Percentiles rank a stretch among this genome's conserved stretches.
Conservation (phyloP, 2,888 invertebrate species). For the Quadroppia sp. region DNA sequence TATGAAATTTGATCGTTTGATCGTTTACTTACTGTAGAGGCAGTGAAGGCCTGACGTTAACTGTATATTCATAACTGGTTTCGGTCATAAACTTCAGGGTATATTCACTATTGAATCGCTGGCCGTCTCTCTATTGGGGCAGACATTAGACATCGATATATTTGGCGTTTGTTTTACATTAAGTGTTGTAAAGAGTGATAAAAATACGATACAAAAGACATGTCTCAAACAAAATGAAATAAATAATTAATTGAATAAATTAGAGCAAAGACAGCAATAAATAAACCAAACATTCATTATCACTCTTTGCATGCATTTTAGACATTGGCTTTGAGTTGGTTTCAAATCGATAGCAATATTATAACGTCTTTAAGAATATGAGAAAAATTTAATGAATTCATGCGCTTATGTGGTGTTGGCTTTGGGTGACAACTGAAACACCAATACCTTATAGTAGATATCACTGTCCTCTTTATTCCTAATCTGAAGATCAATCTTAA, state of each 20-base stretch:
- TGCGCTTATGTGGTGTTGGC: neutral
- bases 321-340: neutral
- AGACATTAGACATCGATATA: neutral
- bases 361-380: neutral
- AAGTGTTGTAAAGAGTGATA: too few species aligned
- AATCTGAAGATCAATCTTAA: conserved; percentile 34
- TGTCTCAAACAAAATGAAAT: too few species aligned
- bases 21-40: conserved; percentile 57
- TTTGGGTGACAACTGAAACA: neutral
- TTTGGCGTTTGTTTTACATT: too few species aligned
- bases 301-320: neutral
- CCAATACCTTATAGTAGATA: conserved; percentile 39
- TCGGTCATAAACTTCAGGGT: conserved; percentile 60
- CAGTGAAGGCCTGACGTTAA: conserved; percentile 59
- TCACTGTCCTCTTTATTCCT: conserved; percentile 39
- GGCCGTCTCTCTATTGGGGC: conserved; percentile 55
- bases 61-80: conserved; percentile 57
- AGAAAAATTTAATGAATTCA: neutral
- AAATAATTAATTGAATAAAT: too few species aligned
- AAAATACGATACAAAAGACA: too few species aligned
- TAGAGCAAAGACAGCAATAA: too few species aligned
- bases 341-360: neutral
- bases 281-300: too few species aligned
- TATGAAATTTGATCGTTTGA: conserved; percentile 26
- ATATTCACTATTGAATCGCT: conserved; percentile 58